A percentile compares a stretch with the other conserved stretches of the same genome.
phyloP scores from a whole-genome alignment of 2,888 invertebrate genomes.

The Phragmatobia fuliginosa region DNA sequence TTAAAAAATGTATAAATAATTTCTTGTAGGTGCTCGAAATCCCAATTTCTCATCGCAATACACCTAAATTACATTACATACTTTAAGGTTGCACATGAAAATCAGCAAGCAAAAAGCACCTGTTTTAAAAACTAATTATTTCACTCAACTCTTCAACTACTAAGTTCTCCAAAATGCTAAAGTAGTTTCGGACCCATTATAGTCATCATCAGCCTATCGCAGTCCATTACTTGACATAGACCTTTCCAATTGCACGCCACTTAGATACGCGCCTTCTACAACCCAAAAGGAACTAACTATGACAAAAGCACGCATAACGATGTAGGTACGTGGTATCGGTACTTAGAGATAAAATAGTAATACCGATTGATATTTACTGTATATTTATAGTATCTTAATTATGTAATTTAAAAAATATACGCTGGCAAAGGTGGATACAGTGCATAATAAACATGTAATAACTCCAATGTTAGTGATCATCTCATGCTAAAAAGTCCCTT shows the following conservation, averaged over 20 bases:
- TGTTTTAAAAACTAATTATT: neutral
- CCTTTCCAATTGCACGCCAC: too few relatives aligned
- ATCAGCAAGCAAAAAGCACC: too few relatives aligned
- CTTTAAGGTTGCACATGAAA: too few relatives aligned
- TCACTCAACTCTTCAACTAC: neutral
- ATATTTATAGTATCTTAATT: too few relatives aligned
- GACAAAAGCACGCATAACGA: neutral
- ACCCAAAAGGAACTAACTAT: neutral
- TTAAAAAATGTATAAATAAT: neutral
- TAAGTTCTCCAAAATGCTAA: neutral
- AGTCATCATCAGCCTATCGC: too few relatives aligned
- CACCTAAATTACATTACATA: too few relatives aligned
- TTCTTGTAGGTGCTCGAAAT: neutral
- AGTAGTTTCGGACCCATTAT: neutral
- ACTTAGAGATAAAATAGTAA: neutral
- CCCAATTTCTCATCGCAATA: neutral
- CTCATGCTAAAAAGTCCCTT: too few relatives aligned
- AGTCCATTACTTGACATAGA: too few relatives aligned
- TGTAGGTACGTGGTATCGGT: neutral
- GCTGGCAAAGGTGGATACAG: neutral
- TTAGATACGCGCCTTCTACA: too few relatives aligned
- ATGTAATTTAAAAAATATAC: too few relatives aligned
- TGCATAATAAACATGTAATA: constrained; percentile 10
- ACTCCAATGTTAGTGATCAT: constrained; percentile 10
- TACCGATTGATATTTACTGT: too few relatives aligned